Percentiles rank a stretch among this genome's conserved stretches.
Evolutionary conservation across 2,888 invertebrate species (phyloP).

Genomic region (Dynastes grantii): DNA sequence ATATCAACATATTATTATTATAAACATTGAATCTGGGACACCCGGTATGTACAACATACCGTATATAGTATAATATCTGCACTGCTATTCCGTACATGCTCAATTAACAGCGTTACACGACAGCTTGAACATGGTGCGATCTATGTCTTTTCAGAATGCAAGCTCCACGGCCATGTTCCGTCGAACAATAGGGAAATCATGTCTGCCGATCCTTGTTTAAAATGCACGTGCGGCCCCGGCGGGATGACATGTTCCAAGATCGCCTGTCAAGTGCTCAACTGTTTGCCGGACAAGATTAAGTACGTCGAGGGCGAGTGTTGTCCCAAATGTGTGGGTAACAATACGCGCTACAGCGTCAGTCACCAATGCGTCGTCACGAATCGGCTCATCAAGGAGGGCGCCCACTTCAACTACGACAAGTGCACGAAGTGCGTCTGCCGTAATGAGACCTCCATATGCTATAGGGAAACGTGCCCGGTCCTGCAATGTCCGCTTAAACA

Average conservation of each 20-base stretch:
- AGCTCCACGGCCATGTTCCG: conserved; percentile 86
- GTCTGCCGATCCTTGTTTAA: conserved; percentile 89
- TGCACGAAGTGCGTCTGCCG: conserved; percentile 90
- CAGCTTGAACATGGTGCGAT: conserved; percentile 10
- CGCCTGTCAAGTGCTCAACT: conserved; percentile 92
- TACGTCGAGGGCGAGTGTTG: conserved; percentile 89
- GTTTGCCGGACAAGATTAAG: conserved; percentile 79
- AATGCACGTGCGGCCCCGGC: conserved; percentile 83
- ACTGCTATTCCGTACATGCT: neutral
- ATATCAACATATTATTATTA: too few relatives aligned
- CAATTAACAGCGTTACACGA: conserved; percentile 7
- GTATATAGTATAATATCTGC: neutral
- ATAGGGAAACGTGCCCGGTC: conserved; percentile 89
- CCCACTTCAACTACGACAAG: conserved; percentile 72
- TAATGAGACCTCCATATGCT: conserved; percentile 87
- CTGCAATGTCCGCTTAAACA: conserved; percentile 86
- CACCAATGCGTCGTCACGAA: conserved; percentile 69
- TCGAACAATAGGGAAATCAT: conserved; percentile 84
- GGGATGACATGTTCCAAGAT: conserved; percentile 85
- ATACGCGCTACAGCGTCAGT: conserved; percentile 67
- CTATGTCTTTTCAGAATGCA: conserved; percentile 64
- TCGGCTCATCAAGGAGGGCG: conserved; percentile 60
- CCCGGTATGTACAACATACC: neutral
- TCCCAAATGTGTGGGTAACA: conserved; percentile 70
- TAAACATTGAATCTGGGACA: too few relatives aligned